A percentile compares a stretch with the other conserved stretches of the same genome.
Conservation (phyloP, 2,797 vertebrate species). For the Acanthurus leucopareius region DNA sequence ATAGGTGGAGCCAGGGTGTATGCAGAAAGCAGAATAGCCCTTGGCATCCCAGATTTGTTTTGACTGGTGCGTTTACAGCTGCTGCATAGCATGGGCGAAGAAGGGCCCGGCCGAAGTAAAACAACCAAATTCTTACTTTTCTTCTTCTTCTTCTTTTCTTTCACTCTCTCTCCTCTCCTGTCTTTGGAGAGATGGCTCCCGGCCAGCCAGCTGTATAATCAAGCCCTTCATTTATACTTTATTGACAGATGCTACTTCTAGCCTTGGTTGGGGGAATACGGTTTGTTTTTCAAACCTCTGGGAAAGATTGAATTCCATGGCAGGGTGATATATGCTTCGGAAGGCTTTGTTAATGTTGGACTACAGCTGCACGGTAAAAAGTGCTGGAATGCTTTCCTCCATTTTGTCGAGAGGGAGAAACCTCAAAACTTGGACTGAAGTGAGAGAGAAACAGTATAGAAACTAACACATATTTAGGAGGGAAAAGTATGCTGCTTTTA, state of each 20-base stretch:
- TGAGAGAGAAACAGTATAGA: constrained; percentile 34
- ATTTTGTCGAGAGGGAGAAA: constrained; percentile 59
- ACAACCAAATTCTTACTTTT: constrained; percentile 80
- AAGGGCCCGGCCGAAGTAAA: constrained; percentile 79
- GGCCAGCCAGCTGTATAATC: constrained; percentile 86
- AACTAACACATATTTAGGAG: constrained; percentile 9
- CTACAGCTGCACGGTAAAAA: constrained; percentile 60
- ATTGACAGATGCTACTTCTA: constrained; percentile 87
- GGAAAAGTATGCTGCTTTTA: constrained; percentile 2
- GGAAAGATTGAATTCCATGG: constrained; percentile 77
- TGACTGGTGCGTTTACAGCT: constrained; percentile 79
- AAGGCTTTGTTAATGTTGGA: constrained; percentile 80
- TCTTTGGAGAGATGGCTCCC: constrained; percentile 73
- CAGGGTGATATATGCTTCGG: constrained; percentile 72
- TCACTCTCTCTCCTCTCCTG: constrained; percentile 61
- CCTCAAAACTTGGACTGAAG: constrained; percentile 36
- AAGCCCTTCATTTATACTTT: constrained; percentile 81
- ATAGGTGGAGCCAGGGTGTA: constrained; percentile 70
- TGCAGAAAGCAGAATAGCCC: constrained; percentile 77
- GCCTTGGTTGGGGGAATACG: constrained; percentile 67
- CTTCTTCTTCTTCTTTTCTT: constrained; percentile 48
- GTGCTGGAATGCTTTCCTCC: constrained; percentile 51
- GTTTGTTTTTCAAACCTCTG: constrained; percentile 80
- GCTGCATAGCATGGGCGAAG: constrained; percentile 73
- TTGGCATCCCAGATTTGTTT: constrained; percentile 80